Evolutionary conservation across 2,113 vertebrate species (phyloP).

Genomic region (Elachura formosa): DNA sequence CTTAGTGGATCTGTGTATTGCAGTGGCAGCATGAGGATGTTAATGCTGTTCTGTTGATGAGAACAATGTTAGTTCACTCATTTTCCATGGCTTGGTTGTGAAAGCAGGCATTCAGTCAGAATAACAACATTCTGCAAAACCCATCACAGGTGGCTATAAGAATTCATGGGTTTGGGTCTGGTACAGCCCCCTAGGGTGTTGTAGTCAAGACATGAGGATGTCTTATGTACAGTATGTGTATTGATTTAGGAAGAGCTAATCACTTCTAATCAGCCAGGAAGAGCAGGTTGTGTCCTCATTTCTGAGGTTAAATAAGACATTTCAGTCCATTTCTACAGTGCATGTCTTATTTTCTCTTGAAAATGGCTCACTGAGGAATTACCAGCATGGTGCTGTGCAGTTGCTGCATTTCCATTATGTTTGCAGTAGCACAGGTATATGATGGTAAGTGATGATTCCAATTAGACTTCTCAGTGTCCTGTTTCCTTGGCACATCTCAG

Average conservation of each 20-base stretch:
- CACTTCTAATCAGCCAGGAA: background rate
- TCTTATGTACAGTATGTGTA: background rate
- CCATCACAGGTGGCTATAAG: background rate
- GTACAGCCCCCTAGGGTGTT: background rate
- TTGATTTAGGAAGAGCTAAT: background rate
- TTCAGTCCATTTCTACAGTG: background rate
- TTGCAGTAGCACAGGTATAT: background rate
- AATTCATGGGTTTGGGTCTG: background rate
- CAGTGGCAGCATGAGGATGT: background rate
- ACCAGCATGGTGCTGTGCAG: background rate
- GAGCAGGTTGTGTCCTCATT: background rate
- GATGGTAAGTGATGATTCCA: background rate
- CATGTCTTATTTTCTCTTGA: background rate
- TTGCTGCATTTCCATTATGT: background rate
- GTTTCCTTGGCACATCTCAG: background rate
- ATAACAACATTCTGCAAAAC: background rate
- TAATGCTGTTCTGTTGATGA: background rate
- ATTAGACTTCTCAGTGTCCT: background rate
- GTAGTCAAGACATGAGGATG: fast-evolving
- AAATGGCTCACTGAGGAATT: background rate
- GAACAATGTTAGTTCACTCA: background rate
- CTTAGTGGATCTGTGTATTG: background rate
- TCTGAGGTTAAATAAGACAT: background rate
- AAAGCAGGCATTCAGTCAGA: background rate
- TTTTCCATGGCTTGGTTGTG: background rate